A percentile compares a stretch with the other conserved stretches of the same genome.
phyloP scores from a whole-genome alignment of 37 sponge, comb jelly and placozoan genomes.

The Hexactinellida sp. region DNA sequence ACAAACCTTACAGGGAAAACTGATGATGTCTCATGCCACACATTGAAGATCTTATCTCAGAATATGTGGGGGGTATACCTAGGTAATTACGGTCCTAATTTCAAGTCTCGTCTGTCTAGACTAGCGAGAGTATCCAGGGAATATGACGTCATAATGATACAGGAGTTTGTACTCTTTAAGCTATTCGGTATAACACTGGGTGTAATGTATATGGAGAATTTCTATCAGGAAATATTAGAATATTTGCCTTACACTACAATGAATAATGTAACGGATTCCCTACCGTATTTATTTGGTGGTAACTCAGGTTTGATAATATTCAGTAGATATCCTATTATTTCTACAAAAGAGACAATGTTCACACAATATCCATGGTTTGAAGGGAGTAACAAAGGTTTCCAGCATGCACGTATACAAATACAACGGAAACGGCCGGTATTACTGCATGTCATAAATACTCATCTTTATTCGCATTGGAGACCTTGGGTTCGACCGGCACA shows the following conservation, averaged over 20 bases:
- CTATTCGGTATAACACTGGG: not conserved
- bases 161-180: not conserved
- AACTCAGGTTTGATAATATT: not conserved
- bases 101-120: not conserved
- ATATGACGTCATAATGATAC: not conserved
- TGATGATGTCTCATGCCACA: no score
- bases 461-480: not conserved
- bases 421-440: not conserved
- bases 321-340: conserved; percentile 2
- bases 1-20: no score
- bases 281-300: not conserved
- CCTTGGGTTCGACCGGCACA: not conserved
- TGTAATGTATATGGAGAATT: not conserved
- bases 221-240: not conserved
- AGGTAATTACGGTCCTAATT: not conserved
- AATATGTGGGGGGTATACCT: conserved; percentile 11
- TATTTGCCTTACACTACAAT: not conserved
- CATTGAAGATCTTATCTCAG: not conserved
- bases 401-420: not conserved
- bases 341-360: not conserved
- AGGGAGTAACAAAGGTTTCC: not conserved
- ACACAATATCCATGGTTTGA: not conserved
- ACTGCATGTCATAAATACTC: not conserved
- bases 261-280: not conserved
- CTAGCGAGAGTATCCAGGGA: not conserved